Conservation (phyloP, 1,140 invertebrate genomes). For the Copidosoma floridanum region DNA sequence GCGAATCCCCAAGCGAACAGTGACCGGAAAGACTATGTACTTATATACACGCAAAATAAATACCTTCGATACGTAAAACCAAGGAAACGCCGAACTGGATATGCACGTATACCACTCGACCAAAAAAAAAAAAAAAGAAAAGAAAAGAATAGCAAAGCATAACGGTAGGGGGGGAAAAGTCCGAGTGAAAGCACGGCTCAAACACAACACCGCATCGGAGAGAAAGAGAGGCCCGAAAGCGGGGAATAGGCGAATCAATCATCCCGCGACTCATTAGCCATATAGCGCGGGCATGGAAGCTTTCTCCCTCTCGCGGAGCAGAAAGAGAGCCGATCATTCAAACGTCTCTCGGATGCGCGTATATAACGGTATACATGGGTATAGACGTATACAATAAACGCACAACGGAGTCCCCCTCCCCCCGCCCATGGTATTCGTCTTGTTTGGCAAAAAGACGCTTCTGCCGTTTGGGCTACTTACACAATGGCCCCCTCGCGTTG, state of each 20-base stretch:
- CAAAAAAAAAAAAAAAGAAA: slow-evolving; percentile 24
- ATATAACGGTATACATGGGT: neutral
- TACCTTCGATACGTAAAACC: too few species aligned
- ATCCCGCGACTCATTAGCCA: slow-evolving; percentile 53
- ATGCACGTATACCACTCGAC: slow-evolving; percentile 24
- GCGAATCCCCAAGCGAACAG: too few species aligned
- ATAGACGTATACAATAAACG: neutral
- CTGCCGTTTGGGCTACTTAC: neutral
- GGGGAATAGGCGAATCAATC: slow-evolving; percentile 50
- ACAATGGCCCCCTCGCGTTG: slow-evolving; percentile 1
- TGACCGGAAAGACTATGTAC: too few species aligned
- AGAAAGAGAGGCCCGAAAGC: too few species aligned
- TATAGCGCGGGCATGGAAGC: slow-evolving; percentile 33
- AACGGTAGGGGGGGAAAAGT: slow-evolving; percentile 9
- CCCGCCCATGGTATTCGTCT: too few species aligned
- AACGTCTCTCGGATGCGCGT: neutral
- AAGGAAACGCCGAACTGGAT: slow-evolving; percentile 11
- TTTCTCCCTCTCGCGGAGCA: slow-evolving; percentile 27
- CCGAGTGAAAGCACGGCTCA: slow-evolving; percentile 26
- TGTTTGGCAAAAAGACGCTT: neutral
- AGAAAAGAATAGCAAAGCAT: too few species aligned
- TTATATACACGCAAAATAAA: too few species aligned
- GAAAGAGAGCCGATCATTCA: neutral
- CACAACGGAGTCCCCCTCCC: too few species aligned
- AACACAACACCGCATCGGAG: too few species aligned